A percentile compares a stretch with the other conserved stretches of the same genome.
phyloP scores from a whole-genome alignment of 37 sponge, comb jelly and placozoan genomes.

The Amphimedon queenslandica region DNA sequence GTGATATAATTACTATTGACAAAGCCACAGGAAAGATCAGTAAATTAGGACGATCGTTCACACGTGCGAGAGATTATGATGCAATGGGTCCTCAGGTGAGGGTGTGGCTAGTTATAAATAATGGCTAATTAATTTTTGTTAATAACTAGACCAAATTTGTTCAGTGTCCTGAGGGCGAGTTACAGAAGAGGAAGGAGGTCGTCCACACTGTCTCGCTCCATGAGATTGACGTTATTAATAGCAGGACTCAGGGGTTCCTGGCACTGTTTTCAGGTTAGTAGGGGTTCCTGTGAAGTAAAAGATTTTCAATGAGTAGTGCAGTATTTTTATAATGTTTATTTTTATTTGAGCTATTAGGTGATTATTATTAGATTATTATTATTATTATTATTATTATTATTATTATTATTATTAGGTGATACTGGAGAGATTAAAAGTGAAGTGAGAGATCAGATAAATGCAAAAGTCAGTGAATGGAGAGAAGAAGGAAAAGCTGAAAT shows the following conservation, averaged over 20 bases:
- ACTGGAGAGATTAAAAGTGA: constrained; percentile 96
- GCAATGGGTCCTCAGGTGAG: constrained; percentile 97
- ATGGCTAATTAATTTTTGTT: neutral
- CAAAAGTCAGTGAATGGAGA: constrained; percentile 97
- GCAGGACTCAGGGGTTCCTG: constrained; percentile 92
- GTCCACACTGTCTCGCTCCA: constrained; percentile 98
- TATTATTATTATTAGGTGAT: constrained; percentile 54
- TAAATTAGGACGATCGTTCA: constrained; percentile 92
- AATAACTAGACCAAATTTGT: constrained; percentile 86
- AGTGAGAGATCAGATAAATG: constrained; percentile 96
- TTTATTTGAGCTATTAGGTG: neutral
- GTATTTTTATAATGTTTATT: neutral
- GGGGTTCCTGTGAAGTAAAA: neutral
- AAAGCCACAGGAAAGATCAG: constrained; percentile 91
- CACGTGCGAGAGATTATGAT: constrained; percentile 95
- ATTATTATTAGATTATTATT: no score
- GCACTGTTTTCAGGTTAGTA: constrained; percentile 88
- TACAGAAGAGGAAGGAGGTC: constrained; percentile 97
- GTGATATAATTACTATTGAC: constrained; percentile 97
- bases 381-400: no score
- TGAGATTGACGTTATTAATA: constrained; percentile 99
- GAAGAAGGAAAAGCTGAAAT: constrained; percentile 99
- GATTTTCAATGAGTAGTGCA: neutral
- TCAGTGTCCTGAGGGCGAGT: constrained; percentile 98
- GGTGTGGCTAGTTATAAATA: neutral